Evolutionary conservation across 2,797 vertebrate species (phyloP), one percentile per base, ranked within the genome.

Genomic region (Myotis pilosus): DNA sequence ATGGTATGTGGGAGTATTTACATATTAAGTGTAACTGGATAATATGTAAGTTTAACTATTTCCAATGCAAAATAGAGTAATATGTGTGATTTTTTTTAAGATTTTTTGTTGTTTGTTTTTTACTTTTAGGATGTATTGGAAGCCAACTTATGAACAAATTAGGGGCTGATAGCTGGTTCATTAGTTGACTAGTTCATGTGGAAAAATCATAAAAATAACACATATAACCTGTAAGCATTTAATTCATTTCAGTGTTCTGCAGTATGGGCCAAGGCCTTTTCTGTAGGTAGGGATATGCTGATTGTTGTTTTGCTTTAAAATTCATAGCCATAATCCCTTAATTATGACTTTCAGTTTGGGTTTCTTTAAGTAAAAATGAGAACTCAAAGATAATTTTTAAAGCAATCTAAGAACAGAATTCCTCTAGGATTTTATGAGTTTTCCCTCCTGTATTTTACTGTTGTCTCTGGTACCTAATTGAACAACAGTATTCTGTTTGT

Each of bases 1-100:
- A 83, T 93, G 68, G 82, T 93, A 86, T 93, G 93, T 93, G 78
- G 36, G 22, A 86, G 16, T 92, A 92, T 91, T 95, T 92, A 84
- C 62, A 78, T 84, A 87, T 64, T 68, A 72, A 64, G 41, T 87
- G 30, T 79, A 64, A 75, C 41, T 81, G 23, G 72, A 25, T 72
- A 55, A 86, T 82, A 91, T 33, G 4, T 75, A 76, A 87, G 38
- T 68, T 79, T 91, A 91, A 60, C 36, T 60, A 49, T 69, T 95
- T 85, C 74, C 62, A 87, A 94, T 86, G 55, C n/a, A 51, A 92
- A 92, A 79, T 6, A 55, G 0, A 76, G 25, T 22, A 44, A 22
- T 4, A 3, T 49, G 38, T 74, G 23, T 64, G 15, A 55, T 25
- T 36, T 55, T 71, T 78, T 78, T 55, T 20, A 55, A 36, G 19